These are phyloP conservation scores for Caenorhabditis imperialis DNA, from an alignment of 2,888 invertebrate genomes.

Conservation along the genomic window DNA sequence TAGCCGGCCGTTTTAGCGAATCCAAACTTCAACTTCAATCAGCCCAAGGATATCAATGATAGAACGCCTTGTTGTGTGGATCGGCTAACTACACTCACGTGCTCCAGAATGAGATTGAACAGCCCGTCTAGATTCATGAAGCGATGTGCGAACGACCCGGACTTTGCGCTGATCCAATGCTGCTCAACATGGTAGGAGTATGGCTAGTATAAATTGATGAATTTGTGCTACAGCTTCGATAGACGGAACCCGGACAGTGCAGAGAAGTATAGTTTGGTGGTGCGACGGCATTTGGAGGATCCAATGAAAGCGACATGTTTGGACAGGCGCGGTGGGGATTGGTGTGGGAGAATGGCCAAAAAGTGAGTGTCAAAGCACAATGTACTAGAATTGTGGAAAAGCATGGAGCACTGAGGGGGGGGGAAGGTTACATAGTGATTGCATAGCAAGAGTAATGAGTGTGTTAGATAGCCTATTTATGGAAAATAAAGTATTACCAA, in stretches of 20 bases:
- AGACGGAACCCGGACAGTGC: constrained; percentile 33
- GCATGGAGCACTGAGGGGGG: too few relatives aligned
- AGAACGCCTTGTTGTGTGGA: constrained; percentile 76
- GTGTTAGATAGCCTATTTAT: neutral
- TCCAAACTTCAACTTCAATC: constrained; percentile 57
- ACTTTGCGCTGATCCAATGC: constrained; percentile 76
- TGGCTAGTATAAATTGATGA: too few relatives aligned
- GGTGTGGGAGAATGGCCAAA: constrained; percentile 57
- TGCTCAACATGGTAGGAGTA: constrained; percentile 71
- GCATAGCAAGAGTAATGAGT: too few relatives aligned
- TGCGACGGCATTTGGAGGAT: constrained; percentile 53
- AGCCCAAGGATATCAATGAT: constrained; percentile 58
- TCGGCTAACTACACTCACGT: constrained; percentile 70
- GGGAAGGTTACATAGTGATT: too few relatives aligned
- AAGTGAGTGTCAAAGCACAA: too few relatives aligned
- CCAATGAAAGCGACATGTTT: constrained; percentile 57
- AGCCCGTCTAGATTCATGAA: constrained; percentile 60
- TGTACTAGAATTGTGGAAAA: too few relatives aligned
- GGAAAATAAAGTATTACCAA: neutral
- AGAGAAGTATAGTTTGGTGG: constrained; percentile 41
- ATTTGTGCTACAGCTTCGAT: constrained; percentile 60
- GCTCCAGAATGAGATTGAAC: constrained; percentile 61
- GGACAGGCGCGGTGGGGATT: constrained; percentile 57
- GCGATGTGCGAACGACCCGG: constrained; percentile 69
- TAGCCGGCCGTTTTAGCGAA: neutral